Conservation (phyloP, 2,888 invertebrate genomes). For the Hydriomena furcata region DNA sequence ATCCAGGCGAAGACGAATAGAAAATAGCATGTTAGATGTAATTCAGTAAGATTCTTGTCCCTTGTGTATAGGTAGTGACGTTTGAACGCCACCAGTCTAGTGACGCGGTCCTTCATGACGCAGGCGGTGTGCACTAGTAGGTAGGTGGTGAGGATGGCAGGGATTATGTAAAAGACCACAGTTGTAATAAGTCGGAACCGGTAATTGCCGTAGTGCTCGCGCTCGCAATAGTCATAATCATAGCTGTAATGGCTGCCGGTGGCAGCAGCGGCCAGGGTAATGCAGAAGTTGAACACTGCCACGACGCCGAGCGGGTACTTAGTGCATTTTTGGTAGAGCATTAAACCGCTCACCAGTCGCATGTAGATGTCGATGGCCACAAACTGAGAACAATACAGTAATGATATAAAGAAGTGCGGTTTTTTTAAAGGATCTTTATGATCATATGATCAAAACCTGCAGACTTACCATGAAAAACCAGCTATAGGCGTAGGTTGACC, state of each 20-base stretch:
- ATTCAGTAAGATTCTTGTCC: slow-evolving; percentile 84
- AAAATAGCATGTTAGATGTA: slow-evolving; percentile 86
- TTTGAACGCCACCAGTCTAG: slow-evolving; percentile 81
- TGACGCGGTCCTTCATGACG: slow-evolving; percentile 77
- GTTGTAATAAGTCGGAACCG: slow-evolving; percentile 83
- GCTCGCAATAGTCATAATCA: slow-evolving; percentile 88
- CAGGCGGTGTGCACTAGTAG: slow-evolving; percentile 78
- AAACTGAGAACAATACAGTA: slow-evolving; percentile 45
- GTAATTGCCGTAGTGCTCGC: slow-evolving; percentile 78
- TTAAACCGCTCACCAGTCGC: slow-evolving; percentile 77
- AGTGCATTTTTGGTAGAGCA: slow-evolving; percentile 71
- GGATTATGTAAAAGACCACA: slow-evolving; percentile 83
- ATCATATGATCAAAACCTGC: too few species aligned
- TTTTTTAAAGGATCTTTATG: too few species aligned
- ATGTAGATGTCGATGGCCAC: slow-evolving; percentile 87
- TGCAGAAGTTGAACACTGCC: slow-evolving; percentile 81
- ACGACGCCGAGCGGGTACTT: slow-evolving; percentile 75
- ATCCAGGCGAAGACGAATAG: slow-evolving; percentile 86
- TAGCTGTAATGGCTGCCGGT: slow-evolving; percentile 84
- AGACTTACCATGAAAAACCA: slow-evolving; percentile 2
- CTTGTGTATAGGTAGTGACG: slow-evolving; percentile 85
- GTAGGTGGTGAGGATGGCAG: slow-evolving; percentile 80
- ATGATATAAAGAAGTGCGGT: too few species aligned
- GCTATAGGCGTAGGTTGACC: slow-evolving; percentile 3
- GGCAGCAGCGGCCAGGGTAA: slow-evolving; percentile 81